Base-by-base conservation (phyloP, 2,888 invertebrate genomes). In the Campoplex nolae region DNA sequence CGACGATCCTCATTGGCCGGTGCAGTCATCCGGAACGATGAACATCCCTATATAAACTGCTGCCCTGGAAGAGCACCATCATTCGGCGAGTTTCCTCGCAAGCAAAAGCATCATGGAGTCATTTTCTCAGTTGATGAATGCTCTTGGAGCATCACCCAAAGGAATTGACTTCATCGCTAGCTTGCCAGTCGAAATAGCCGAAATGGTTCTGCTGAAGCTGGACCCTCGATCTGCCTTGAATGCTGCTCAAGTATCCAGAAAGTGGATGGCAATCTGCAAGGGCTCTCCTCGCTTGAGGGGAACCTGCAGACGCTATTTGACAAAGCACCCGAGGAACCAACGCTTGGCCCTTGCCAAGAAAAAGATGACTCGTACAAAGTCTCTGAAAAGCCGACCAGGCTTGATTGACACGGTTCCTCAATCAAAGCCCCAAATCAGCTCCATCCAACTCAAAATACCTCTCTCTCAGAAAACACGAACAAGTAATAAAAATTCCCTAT, bases 71-170 rank as follows among this genome's bases (percentile, higher is more conserved):
- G 54, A 73, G 45, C 35, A 67, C 23, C 65, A 73, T 83, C 67
- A 83, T 73, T 83, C 83, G 54, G 78, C 42, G 16, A 78, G 6
- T 32, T 73, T 67, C 45, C 62, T 48, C 1, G 73, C 54, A 67
- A 78, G 54, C n/a, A 48, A 13, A 67, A 76, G 65, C 80, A 79
- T 28, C 84, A 80, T 84, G 84, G 58, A 84, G 58, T 84, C 48
- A 3, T 84, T 84, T 54, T 48, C 54, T 13, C n/a, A 75, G 13
- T n/a, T 84, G 67, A 74, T 84, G 79, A 42, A 28, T 32, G 11
- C 74, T 1, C 32, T 84, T n/a, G 70, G 84, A 68, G 48, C 58
- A 35, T 70, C 75, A 3, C 0, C 28, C 35, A 42, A 42, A 16
- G 80, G 28, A 54, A 42, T 62, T 70, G 84, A 80, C 76, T 68